Percentiles rank a stretch among this genome's conserved stretches.
Evolutionary conservation across 2,113 vertebrate genomes (phyloP).

Genomic region (Thryonomys swinderianus): DNA sequence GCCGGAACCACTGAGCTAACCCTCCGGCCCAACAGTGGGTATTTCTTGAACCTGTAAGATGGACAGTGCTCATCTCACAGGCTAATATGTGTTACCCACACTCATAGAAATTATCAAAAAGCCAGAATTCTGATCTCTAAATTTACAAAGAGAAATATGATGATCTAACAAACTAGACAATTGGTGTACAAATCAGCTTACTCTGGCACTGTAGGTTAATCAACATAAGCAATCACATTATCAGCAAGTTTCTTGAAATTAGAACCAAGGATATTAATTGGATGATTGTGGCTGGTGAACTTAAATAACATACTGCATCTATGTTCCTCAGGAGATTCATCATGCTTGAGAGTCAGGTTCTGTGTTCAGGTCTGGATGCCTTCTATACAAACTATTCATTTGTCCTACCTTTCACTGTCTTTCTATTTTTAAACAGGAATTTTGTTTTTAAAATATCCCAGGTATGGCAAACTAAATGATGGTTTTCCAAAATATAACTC

Average conservation of each 20-base stretch:
- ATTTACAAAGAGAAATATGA: slow-evolving; percentile 41
- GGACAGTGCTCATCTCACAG: not conserved
- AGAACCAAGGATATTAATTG: not conserved
- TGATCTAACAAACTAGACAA: not conserved
- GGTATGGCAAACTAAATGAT: not conserved
- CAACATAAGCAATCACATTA: not conserved
- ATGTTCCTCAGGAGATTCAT: not conserved
- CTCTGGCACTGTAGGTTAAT: not conserved
- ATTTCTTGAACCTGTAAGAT: no score
- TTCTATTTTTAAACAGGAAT: not conserved
- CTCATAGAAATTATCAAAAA: not conserved
- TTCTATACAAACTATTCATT: not conserved
- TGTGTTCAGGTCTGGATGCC: not conserved
- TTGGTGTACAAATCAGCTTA: not conserved
- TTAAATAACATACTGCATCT: not conserved
- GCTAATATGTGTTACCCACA: not conserved
- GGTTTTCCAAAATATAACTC: not conserved
- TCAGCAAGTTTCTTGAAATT: not conserved
- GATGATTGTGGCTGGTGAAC: not conserved
- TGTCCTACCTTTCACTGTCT: not conserved
- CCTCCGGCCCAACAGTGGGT: no score
- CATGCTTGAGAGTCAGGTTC: not conserved
- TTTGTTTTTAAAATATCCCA: slow-evolving; percentile 25
- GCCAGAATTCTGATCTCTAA: slow-evolving; percentile 10
- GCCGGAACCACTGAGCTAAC: no score